Evolutionary conservation across 2,113 vertebrate species (phyloP).

Genomic region (Crotalus helleri): DNA sequence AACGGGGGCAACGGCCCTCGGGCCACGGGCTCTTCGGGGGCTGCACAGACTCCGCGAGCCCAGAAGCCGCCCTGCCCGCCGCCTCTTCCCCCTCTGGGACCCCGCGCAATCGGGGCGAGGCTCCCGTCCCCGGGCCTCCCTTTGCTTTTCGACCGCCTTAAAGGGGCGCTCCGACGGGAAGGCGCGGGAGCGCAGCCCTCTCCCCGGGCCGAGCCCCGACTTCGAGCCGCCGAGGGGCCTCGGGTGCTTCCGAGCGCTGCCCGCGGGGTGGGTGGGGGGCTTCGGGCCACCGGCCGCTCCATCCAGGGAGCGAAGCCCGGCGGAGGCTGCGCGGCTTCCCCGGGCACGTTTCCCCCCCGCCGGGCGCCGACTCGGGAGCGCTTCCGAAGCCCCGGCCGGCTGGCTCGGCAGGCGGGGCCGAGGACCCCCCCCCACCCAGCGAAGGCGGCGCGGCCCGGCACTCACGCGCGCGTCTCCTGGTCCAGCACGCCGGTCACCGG

Average conservation of each 20-base stretch:
- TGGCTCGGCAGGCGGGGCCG: no score
- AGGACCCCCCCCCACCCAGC: no score
- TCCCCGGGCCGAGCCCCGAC: not conserved
- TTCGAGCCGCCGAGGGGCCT: not conserved
- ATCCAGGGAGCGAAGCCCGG: not conserved
- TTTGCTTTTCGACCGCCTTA: no score
- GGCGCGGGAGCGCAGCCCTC: not conserved
- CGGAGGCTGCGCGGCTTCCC: no score
- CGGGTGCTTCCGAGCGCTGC: not conserved
- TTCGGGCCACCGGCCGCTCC: not conserved
- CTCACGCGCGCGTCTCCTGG: conserved; percentile 81
- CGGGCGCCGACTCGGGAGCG: not conserved
- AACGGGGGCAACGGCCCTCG: no score
- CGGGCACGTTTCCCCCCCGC: no score
- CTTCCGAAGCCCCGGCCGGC: not conserved
- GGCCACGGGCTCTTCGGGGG: not conserved
- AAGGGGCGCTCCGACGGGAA: not conserved
- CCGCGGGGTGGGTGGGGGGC: no score
- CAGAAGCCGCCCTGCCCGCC: no score
- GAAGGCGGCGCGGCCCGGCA: not conserved
- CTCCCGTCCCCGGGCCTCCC: not conserved
- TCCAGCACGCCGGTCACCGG: conserved; percentile 83
- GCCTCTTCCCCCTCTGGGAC: no score
- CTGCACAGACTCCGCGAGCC: not conserved
- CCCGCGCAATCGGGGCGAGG: not conserved